Evolutionary conservation across 2,888 invertebrate species (phyloP), one percentile per base, ranked within the genome.

Genomic region (Deilephila elpenor): DNA sequence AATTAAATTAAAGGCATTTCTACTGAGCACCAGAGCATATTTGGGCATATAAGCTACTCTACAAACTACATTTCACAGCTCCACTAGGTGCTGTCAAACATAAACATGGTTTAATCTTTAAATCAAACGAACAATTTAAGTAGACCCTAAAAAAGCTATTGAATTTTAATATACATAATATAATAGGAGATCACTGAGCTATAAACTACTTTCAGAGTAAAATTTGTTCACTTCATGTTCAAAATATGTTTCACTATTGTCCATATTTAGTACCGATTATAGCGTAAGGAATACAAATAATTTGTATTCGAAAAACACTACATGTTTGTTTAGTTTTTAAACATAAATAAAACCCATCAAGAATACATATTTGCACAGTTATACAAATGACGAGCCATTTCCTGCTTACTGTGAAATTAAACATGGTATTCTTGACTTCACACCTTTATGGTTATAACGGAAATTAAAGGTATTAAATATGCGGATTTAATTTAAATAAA

Each of bases 401-500:
- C 56, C 56, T 56, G 5, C 56, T n/a, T 56, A 56, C 56, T 19
- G 56, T n/a, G 19, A n/a, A n/a, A 56, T 51, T 51, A 51, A 17
- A 51, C 8, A 51, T 51, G 51, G 29, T 19, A 53, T 70, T 29
- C n/a, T 53, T 71, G n/a, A 20, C 11, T 34, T 11, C 17, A 25
- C 29, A 56, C 32, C 56, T 70, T 70, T 53, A 56, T 70, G 32
- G 20, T 59, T 34, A 59, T 71, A 71, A 59, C 71, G 34, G 56
- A 20, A 67, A 11, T 51, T 44, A 5, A 51, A 56, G 14, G 19
- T 11, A 67, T 25, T 51, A 51, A 25, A 62, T 17, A 44, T 44
- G 37, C 44, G 67, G 51, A 67, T 51, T 25, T 25, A 51, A 67
- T 67, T 44, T 64, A 64, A 64, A 64, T 64, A 67, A 29, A 67